Conservation (phyloP, 2,113 vertebrate genomes). For the Notothenia rossii region DNA sequence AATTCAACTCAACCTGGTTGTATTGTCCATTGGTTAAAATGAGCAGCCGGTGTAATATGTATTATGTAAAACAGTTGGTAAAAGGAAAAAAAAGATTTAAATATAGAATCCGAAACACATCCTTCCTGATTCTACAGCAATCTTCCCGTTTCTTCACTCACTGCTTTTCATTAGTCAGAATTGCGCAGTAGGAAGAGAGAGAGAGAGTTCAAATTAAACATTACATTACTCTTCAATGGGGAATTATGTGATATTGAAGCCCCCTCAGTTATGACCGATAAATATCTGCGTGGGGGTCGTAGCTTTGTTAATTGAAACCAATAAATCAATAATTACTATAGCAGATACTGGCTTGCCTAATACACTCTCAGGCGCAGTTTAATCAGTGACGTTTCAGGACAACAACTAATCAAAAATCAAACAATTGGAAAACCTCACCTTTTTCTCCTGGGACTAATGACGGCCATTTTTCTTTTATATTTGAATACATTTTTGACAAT, state of each 20-base stretch:
- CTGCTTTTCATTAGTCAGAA: constrained; percentile 40
- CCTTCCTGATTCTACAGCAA: background rate
- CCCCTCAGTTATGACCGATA: constrained; percentile 24
- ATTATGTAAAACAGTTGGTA: background rate
- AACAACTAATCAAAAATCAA: background rate
- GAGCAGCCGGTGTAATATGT: background rate
- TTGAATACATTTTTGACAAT: background rate
- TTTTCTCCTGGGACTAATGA: background rate
- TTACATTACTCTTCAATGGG: constrained; percentile 22
- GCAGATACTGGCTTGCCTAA: constrained; percentile 11
- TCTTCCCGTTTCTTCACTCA: background rate
- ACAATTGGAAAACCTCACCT: background rate
- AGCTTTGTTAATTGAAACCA: constrained; percentile 41
- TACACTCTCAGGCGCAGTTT: background rate
- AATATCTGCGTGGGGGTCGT: constrained; percentile 11
- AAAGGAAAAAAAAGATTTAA: background rate
- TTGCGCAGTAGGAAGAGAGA: constrained; percentile 4
- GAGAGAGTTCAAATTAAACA: constrained; percentile 20
- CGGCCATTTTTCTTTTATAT: background rate
- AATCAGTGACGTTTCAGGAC: too few relatives aligned
- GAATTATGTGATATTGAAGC: constrained; percentile 43
- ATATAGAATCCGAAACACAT: constrained; percentile 4
- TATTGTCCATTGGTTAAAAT: background rate
- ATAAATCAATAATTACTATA: constrained; percentile 37
- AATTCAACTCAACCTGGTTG: background rate